These are phyloP conservation scores for Gobio occitaniae DNA, from an alignment of 2,797 vertebrate species.

Conservation along the genomic window DNA sequence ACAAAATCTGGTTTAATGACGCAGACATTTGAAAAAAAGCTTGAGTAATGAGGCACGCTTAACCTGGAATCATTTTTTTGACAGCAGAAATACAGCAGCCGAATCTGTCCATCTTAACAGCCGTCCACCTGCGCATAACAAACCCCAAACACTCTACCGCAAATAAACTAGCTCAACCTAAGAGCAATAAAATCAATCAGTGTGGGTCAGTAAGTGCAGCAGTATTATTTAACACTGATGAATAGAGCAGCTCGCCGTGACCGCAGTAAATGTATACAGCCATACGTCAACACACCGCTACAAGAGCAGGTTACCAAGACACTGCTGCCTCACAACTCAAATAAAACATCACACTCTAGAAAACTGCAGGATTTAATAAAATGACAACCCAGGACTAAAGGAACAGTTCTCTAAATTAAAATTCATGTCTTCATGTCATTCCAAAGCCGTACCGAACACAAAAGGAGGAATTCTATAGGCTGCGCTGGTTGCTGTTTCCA, in stretches of 20 bases:
- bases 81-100: constrained; percentile 24
- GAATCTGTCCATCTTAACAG: background rate
- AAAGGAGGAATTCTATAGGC: background rate
- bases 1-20: constrained; percentile 25
- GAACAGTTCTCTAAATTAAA: background rate
- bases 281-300: background rate
- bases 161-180: background rate
- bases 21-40: background rate
- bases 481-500: background rate
- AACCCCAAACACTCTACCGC: background rate
- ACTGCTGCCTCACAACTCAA: background rate
- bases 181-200: constrained; percentile 22
- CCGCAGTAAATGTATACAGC: constrained; percentile 7
- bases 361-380: background rate
- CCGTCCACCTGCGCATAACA: constrained; percentile 3
- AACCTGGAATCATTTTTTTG: constrained; percentile 2
- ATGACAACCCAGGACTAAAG: constrained; percentile 3
- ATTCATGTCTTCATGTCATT: background rate
- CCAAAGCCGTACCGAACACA: background rate
- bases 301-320: constrained; percentile 9
- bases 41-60: background rate
- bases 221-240: constrained; percentile 4
- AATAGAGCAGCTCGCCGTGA: constrained; percentile 21
- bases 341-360: background rate
- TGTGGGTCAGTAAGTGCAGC: background rate